Evolutionary conservation across 2,113 vertebrate species (phyloP).

Genomic region (Calyptomena viridis): DNA sequence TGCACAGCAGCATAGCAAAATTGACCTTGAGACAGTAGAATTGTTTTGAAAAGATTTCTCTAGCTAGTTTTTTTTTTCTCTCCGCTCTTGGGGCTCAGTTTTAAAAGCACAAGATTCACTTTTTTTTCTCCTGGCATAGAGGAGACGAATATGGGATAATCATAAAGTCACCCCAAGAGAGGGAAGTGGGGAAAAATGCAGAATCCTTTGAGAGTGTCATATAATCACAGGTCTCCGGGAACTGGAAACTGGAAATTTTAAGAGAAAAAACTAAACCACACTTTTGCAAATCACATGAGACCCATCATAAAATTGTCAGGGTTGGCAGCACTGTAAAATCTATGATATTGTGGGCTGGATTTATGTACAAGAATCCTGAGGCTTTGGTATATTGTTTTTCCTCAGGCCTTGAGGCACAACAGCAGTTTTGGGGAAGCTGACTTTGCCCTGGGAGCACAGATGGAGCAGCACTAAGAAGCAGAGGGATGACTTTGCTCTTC

Average conservation of each 20-base stretch:
- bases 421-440: background rate
- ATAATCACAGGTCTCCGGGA: background rate
- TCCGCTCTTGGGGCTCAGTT: too few relatives aligned
- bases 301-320: conserved; percentile 33
- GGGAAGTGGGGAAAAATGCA: background rate
- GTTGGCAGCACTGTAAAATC: background rate
- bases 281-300: conserved; percentile 31
- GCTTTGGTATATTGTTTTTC: background rate
- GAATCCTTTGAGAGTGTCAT: background rate
- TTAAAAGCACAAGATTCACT: too few relatives aligned
- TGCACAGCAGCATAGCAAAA: too few relatives aligned
- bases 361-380: conserved; percentile 8
- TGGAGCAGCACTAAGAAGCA: background rate
- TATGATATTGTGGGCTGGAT: conserved; percentile 16
- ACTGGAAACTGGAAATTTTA: background rate
- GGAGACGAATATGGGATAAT: too few relatives aligned
- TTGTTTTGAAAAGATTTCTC: too few relatives aligned
- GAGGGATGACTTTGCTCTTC: background rate
- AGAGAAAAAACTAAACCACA: background rate
- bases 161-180: too few relatives aligned
- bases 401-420: background rate
- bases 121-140: too few relatives aligned
- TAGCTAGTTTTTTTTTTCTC: too few relatives aligned
- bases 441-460: background rate
- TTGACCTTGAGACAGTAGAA: too few relatives aligned